Evolutionary conservation across 2,797 vertebrate species (phyloP).

Genomic region (Balearica regulorum): DNA sequence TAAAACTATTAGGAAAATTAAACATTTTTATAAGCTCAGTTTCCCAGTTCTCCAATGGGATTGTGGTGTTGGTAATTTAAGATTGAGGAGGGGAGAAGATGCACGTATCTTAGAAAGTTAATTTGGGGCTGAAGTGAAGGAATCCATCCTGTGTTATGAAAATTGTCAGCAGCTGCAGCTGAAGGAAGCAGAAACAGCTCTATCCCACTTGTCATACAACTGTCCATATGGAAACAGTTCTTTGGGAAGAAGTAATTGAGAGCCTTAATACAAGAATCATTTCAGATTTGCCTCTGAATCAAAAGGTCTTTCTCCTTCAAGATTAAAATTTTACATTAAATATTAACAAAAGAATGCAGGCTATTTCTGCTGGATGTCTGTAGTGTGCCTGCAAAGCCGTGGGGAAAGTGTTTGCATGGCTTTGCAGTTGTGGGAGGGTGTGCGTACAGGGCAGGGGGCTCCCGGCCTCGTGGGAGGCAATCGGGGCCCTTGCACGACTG

Average conservation of each 20-base stretch:
- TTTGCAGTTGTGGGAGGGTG: not conserved
- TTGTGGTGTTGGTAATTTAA: not conserved
- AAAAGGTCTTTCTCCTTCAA: slow-evolving; percentile 24
- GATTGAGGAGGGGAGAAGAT: not conserved
- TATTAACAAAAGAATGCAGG: slow-evolving; percentile 34
- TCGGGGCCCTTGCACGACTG: not conserved
- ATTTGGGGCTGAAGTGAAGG: slow-evolving; percentile 7
- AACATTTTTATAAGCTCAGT: not conserved
- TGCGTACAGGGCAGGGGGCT: not conserved
- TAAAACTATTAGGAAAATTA: slow-evolving; percentile 46
- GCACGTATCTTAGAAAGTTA: not conserved
- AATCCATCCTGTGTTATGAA: slow-evolving; percentile 37
- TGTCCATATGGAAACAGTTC: slow-evolving; percentile 43
- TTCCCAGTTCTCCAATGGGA: not conserved
- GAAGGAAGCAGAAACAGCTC: slow-evolving; percentile 15
- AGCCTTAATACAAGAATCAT: slow-evolving; percentile 35
- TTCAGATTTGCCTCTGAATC: slow-evolving; percentile 23
- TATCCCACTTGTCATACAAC: slow-evolving; percentile 22
- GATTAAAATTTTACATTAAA: slow-evolving; percentile 11
- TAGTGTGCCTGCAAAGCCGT: not conserved
- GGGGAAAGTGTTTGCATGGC: not conserved
- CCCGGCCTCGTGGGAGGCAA: not conserved
- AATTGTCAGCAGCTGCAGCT: slow-evolving; percentile 31
- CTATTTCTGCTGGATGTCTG: slow-evolving; percentile 22
- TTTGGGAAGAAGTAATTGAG: slow-evolving; percentile 18